phyloP scores from a whole-genome alignment of 2,113 vertebrate species.

The Oncorhynchus kisutch region DNA sequence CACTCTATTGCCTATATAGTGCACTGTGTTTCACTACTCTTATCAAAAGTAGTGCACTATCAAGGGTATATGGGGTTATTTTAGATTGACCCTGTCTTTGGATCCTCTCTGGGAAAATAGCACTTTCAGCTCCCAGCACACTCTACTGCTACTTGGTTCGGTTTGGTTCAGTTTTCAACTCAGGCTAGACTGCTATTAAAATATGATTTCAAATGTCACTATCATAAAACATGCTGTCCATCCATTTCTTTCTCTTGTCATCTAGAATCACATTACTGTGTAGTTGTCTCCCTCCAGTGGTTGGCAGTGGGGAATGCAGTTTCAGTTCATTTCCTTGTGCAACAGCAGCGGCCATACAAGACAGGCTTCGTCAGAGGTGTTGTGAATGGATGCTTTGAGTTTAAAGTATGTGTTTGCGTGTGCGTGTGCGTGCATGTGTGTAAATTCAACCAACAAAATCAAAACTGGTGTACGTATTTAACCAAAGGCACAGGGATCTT shows the following conservation, averaged over 20 bases:
- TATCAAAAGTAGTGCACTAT: no score
- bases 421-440: not conserved
- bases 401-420: not conserved
- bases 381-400: not conserved
- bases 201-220: not conserved
- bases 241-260: not conserved
- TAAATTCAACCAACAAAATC: constrained; percentile 9
- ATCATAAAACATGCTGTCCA: no score
- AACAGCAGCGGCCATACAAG: not conserved
- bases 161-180: no score
- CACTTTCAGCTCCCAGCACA: no score
- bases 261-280: not conserved
- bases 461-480: constrained; percentile 12
- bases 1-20: no score
- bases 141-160: no score
- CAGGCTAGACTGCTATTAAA: not conserved
- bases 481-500: constrained; percentile 57
- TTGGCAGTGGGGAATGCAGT: not conserved
- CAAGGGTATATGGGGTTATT: no score
- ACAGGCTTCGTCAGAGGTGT: not conserved
- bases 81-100: not conserved
- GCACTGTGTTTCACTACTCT: no score
- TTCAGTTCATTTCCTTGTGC: not conserved
- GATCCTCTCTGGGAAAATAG: not conserved
- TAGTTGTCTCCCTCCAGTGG: constrained; percentile 12